Evolutionary conservation across 2,888 invertebrate genomes (phyloP), one percentile per base, ranked within the genome.

Genomic region (Agonopterix arenella): DNA sequence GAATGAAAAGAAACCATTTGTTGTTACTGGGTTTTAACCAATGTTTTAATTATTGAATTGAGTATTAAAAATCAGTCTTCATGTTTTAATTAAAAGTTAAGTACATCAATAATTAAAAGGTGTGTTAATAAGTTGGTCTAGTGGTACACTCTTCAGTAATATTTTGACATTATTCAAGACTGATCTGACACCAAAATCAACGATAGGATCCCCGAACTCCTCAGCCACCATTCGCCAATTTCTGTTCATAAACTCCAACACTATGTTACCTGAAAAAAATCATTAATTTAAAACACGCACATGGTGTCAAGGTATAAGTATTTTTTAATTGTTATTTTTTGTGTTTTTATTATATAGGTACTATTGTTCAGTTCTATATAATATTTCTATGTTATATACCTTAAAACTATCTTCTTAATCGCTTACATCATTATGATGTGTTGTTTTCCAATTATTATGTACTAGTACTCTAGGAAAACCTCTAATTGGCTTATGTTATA

Each of bases 221-320:
- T 80, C 73, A 5, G 78, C 78, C 0, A 83, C 67, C 61, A 76
- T 52, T 8, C 55, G 66, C 80, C 82, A 84, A 55, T 82, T 79
- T 44, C 57, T 55, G 51, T 83, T 82, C 71, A 82, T 74, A 51
- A 82, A 83, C 2, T 71, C 62, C 10, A 84, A 49, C 8, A 80
- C 62, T 16, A 66, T 54, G 51, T 69, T 61, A 61, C 79, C 81
- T 84, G 70, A 10, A 40, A 40, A 28, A 28, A 28, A 28, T 28
- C 28, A 7, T 28, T 4, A 28, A 28, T 7, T 28, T 5, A 7
- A 28, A 28, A 28, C 5, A 28, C 28, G 7, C 7, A 28, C 28
- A 28, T 7, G 4, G 0, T 28, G 2, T 1, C 28, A 28, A 28
- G 28, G 28, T 5, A 28, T 28, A 28, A 28, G 28, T 28, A 5